A percentile compares a stretch with the other conserved stretches of the same genome.
These are phyloP conservation scores for Coregonus suidteri DNA, from an alignment of 2,797 vertebrate genomes.

Conservation along the genomic window DNA sequence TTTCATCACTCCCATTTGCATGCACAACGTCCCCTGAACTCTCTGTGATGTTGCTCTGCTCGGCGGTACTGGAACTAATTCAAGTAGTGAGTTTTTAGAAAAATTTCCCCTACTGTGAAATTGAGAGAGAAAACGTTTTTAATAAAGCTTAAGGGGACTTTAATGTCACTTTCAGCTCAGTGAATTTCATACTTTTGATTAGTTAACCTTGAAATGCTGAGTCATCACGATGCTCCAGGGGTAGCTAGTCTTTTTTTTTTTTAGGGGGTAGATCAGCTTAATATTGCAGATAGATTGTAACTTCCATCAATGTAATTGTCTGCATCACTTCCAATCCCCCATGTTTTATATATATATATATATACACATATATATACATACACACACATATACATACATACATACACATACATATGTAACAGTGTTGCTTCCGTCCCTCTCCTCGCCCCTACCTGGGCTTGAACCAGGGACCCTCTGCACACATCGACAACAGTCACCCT, in stretches of 20 bases:
- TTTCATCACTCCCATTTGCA: conserved; percentile 10
- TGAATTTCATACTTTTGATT: conserved; percentile 10
- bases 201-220: conserved; percentile 19
- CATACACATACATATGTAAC: too few species aligned
- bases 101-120: neutral
- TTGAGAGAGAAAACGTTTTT: neutral
- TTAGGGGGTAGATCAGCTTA: too few species aligned
- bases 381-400: too few species aligned
- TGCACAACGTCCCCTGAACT: neutral
- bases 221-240: conserved; percentile 24
- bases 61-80: neutral
- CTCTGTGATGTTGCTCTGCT: neutral
- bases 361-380: too few species aligned
- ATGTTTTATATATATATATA: too few species aligned
- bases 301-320: too few species aligned
- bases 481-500: too few species aligned
- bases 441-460: too few species aligned
- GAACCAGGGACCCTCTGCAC: too few species aligned
- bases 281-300: too few species aligned
- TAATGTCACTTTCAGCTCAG: conserved; percentile 10
- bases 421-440: too few species aligned
- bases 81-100: neutral
- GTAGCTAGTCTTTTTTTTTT: neutral
- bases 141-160: conserved; percentile 8
- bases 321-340: too few species aligned